Conservation (phyloP, 53 echinoderm and acorn worm genomes). For the Henricia sp. region DNA sequence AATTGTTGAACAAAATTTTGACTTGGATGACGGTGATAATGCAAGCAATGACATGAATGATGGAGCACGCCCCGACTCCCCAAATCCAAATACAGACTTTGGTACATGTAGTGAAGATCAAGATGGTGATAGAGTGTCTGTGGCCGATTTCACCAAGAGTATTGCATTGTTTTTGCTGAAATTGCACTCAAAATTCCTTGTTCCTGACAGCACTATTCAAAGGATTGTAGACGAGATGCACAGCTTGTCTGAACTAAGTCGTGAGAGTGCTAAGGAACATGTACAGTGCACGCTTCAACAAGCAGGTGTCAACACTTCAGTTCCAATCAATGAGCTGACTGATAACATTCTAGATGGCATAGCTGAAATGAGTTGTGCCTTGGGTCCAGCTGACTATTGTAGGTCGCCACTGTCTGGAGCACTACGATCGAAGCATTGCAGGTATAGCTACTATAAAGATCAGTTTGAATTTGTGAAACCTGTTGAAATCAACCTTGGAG, state of each 20-base stretch:
- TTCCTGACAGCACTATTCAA: slow-evolving; percentile 65
- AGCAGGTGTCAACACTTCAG: slow-evolving; percentile 21
- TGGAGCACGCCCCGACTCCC: too few species aligned
- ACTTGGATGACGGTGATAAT: not conserved
- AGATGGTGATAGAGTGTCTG: too few species aligned
- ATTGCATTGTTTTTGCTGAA: slow-evolving; percentile 65
- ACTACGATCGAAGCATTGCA: slow-evolving; percentile 45
- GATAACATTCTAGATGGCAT: slow-evolving; percentile 52
- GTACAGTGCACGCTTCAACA: slow-evolving; percentile 22
- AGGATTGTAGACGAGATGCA: slow-evolving; percentile 60
- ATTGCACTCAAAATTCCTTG: slow-evolving; percentile 56
- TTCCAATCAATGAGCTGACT: slow-evolving; percentile 24
- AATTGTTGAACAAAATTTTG: not conserved
- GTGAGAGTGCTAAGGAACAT: slow-evolving; percentile 33
- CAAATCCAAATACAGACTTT: too few species aligned
- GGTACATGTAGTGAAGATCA: too few species aligned
- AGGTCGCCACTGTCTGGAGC: slow-evolving; percentile 34
- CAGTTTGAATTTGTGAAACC: slow-evolving; percentile 61
- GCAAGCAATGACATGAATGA: not conserved
- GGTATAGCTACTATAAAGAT: slow-evolving; percentile 56
- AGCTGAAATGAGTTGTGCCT: slow-evolving; percentile 39
- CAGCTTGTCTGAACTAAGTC: slow-evolving; percentile 23
- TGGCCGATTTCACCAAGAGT: slow-evolving; percentile 36
- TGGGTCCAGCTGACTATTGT: slow-evolving; percentile 17
- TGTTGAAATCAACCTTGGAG: slow-evolving; percentile 46